Evolutionary conservation across 2,888 invertebrate genomes (phyloP).

Genomic region (Drosophila buzzatii): DNA sequence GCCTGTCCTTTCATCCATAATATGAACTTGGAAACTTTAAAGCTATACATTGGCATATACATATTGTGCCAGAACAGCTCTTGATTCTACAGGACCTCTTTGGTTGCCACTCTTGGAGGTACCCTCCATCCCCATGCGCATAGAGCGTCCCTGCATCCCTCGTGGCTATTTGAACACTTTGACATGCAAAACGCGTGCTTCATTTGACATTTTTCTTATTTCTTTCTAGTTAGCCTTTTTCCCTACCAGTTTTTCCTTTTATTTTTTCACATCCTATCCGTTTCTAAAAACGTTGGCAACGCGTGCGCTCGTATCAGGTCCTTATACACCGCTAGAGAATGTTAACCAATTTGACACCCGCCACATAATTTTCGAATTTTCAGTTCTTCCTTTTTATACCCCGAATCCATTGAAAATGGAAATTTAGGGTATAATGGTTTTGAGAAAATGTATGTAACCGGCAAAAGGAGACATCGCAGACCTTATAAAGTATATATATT

Average conservation of each 20-base stretch:
- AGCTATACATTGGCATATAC: too few species aligned
- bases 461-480: too few species aligned
- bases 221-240: constrained; percentile 23
- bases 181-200: constrained; percentile 79
- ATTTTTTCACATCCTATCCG: neutral
- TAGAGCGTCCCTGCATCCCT: neutral
- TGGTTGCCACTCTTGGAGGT: constrained; percentile 51
- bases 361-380: constrained; percentile 10
- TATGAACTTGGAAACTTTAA: too few species aligned
- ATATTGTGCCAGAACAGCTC: too few species aligned
- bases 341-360: constrained; percentile 41
- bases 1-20: too few species aligned
- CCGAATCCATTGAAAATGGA: too few species aligned
- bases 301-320: constrained; percentile 50
- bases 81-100: constrained; percentile 61
- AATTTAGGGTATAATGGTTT: too few species aligned
- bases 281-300: constrained; percentile 28
- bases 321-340: constrained; percentile 41
- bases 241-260: neutral
- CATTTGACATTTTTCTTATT: constrained; percentile 76
- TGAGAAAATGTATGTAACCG: too few species aligned
- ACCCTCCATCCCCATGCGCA: neutral
- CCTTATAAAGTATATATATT: too few species aligned
- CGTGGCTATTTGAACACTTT: constrained; percentile 63
- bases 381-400: constrained; percentile 25